Evolutionary conservation across 2,888 invertebrate genomes (phyloP).

Genomic region (Machimus rusticus): DNA sequence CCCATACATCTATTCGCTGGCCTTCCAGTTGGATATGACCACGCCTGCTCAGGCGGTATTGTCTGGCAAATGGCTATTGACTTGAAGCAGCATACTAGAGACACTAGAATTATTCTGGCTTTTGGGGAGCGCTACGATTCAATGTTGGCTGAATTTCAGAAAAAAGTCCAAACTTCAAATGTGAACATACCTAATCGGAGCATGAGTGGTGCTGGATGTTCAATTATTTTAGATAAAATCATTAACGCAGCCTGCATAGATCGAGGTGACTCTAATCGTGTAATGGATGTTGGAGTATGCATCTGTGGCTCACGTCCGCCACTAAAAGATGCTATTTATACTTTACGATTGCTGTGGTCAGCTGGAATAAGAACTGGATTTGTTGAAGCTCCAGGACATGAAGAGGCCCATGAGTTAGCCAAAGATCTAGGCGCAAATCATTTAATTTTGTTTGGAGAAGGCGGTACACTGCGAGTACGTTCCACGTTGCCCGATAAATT

Average conservation of each 20-base stretch:
- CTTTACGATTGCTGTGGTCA: constrained; percentile 74
- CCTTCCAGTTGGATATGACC: constrained; percentile 65
- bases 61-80: constrained; percentile 68
- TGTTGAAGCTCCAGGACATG: constrained; percentile 68
- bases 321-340: constrained; percentile 65
- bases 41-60: constrained; percentile 66
- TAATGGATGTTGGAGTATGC: constrained; percentile 74
- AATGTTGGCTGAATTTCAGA: constrained; percentile 75
- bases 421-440: constrained; percentile 69
- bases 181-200: constrained; percentile 55
- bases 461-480: constrained; percentile 61
- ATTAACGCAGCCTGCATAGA: constrained; percentile 69
- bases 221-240: constrained; percentile 83
- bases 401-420: constrained; percentile 73
- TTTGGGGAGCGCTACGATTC: constrained; percentile 91
- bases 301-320: constrained; percentile 69
- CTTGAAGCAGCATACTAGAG: constrained; percentile 58
- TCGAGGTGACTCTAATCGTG: constrained; percentile 65
- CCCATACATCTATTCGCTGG: constrained; percentile 64
- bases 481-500: constrained; percentile 69
- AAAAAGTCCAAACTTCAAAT: constrained; percentile 60
- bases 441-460: constrained; percentile 66
- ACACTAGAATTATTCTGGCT: constrained; percentile 76
- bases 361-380: constrained; percentile 72
- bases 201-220: constrained; percentile 78